phyloP scores from a whole-genome alignment of 2,888 invertebrate genomes.

The Drosophila barbarae region DNA sequence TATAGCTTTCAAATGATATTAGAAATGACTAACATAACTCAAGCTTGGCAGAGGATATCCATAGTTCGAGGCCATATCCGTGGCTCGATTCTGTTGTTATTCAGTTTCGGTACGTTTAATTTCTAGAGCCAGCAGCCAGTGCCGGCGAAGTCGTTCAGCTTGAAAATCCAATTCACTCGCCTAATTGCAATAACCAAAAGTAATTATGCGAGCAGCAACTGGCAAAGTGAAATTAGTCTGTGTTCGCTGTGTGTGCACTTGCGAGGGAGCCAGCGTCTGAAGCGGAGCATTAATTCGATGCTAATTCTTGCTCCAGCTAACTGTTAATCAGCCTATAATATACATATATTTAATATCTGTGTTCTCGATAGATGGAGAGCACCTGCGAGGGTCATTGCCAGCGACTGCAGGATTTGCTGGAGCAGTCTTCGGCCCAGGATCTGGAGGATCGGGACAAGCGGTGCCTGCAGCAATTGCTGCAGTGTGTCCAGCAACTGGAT shows the following conservation, averaged over 20 bases:
- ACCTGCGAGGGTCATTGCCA: conserved; percentile 62
- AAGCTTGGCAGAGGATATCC: conserved; percentile 10
- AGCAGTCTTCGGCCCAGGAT: conserved; percentile 45
- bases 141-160: conserved; percentile 73
- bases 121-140: conserved; percentile 53
- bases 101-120: conserved; percentile 51
- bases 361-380: conserved; percentile 51
- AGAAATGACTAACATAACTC: not conserved
- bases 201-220: conserved; percentile 38
- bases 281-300: conserved; percentile 40
- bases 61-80: not conserved
- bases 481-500: conserved; percentile 83
- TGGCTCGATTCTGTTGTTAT: conserved; percentile 28
- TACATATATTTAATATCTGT: not conserved
- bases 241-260: conserved; percentile 5
- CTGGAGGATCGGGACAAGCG: conserved; percentile 81
- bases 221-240: conserved; percentile 58
- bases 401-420: conserved; percentile 52
- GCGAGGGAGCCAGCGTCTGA: conserved; percentile 66
- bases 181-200: conserved; percentile 59
- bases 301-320: conserved; percentile 26
- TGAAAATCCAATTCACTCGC: conserved; percentile 69
- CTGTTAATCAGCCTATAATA: conserved; percentile 6
- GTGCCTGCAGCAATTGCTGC: conserved; percentile 83
- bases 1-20: not conserved